Conservation (phyloP, 2,797 vertebrate genomes). For the Phalanger gymnotis region DNA sequence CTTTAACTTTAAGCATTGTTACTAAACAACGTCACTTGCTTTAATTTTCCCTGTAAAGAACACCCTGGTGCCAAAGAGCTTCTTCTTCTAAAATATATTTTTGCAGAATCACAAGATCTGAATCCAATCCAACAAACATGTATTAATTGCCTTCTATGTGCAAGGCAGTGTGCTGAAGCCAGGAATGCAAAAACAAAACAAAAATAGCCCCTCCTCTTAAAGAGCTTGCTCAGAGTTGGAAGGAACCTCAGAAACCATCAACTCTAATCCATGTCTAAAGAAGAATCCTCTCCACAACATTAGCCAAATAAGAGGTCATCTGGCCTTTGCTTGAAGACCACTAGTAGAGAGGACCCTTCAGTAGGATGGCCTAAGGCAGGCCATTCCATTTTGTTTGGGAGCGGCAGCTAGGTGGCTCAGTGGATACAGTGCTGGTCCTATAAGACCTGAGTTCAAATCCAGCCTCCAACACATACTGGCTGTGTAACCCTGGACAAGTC, state of each 20-base stretch:
- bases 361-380: background rate
- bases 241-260: background rate
- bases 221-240: background rate
- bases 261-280: background rate
- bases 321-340: background rate
- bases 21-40: conserved; percentile 28
- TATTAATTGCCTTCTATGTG: background rate
- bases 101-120: background rate
- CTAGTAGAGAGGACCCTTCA: background rate
- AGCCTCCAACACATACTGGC: background rate
- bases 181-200: background rate
- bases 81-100: background rate
- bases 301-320: background rate
- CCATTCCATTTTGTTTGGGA: background rate
- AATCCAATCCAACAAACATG: background rate
- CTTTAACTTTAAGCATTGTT: conserved; percentile 45
- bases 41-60: conserved; percentile 34
- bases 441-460: background rate
- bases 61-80: background rate
- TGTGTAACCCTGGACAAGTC: background rate
- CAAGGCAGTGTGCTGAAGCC: background rate
- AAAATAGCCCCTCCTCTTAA: background rate
- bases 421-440: background rate
- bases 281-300: background rate
- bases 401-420: no score